These are phyloP conservation scores for Yoshiicerus persimilis DNA, from an alignment of 1,140 invertebrate genomes.

Conservation along the genomic window DNA sequence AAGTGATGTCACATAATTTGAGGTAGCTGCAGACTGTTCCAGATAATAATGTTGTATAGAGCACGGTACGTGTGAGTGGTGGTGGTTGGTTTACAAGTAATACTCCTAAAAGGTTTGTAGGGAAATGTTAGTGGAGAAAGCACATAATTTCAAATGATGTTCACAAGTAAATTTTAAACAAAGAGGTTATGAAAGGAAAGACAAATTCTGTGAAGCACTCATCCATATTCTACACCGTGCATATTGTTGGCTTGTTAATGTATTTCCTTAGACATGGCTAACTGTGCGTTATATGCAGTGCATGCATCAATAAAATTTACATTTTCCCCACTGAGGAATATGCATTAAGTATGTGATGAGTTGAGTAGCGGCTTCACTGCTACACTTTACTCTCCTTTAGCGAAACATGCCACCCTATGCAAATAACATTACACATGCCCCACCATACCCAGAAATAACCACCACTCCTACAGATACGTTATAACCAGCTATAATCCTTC, in stretches of 20 bases:
- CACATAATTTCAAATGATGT: not conserved
- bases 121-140: not conserved
- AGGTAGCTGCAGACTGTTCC: no score
- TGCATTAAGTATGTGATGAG: constrained; percentile 11
- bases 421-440: not conserved
- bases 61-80: no score
- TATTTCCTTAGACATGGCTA: not conserved
- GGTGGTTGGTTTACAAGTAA: no score
- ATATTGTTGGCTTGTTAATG: constrained; percentile 13
- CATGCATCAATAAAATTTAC: constrained; percentile 27
- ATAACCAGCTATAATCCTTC: not conserved
- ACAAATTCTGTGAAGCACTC: not conserved
- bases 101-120: not conserved
- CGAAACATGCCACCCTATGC: not conserved
- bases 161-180: not conserved
- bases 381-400: not conserved
- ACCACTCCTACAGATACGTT: not conserved
- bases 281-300: not conserved
- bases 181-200: not conserved
- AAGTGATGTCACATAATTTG: no score
- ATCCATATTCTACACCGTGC: not conserved
- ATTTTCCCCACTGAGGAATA: not conserved
- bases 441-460: not conserved
- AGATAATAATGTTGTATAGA: no score
- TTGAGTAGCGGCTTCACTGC: not conserved